Evolutionary conservation across 2,113 vertebrate genomes (phyloP).

Genomic region (Plotosus lineatus): DNA sequence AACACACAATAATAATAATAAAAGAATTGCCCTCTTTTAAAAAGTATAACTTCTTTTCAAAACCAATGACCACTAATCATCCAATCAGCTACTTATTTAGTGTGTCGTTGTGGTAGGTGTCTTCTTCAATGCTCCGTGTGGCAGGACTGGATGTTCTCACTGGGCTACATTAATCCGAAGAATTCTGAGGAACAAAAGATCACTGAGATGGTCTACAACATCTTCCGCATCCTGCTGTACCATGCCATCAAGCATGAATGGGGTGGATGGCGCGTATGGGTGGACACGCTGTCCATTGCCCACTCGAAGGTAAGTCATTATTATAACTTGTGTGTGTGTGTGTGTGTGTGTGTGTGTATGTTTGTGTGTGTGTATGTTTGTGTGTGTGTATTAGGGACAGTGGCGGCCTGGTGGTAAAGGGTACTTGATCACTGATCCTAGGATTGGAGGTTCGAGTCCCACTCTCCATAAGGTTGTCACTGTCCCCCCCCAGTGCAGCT

Average conservation of each 20-base stretch:
- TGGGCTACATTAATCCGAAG: conserved; percentile 98
- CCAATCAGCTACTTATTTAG: background rate
- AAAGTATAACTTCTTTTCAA: too few relatives aligned
- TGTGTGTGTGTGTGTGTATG: too few relatives aligned
- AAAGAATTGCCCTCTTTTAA: too few relatives aligned
- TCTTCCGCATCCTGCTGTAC: conserved; percentile 96
- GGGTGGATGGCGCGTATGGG: conserved; percentile 99
- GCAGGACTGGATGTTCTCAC: conserved; percentile 99
- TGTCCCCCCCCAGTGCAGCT: too few relatives aligned
- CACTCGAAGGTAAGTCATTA: conserved; percentile 77
- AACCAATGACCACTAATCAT: background rate
- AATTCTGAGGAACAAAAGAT: conserved; percentile 98
- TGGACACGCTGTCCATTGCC: conserved; percentile 93
- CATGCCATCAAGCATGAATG: conserved; percentile 99
- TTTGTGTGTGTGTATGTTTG: too few relatives aligned
- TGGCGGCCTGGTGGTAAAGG: too few relatives aligned
- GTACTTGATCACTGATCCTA: too few relatives aligned
- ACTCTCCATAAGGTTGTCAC: too few relatives aligned
- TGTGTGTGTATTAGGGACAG: too few relatives aligned
- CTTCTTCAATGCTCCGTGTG: conserved; percentile 98
- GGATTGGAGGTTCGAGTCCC: too few relatives aligned
- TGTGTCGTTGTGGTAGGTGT: conserved; percentile 73
- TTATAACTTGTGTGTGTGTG: too few relatives aligned
- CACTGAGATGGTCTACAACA: conserved; percentile 99
- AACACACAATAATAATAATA: too few relatives aligned